Percentiles rank a stretch among this genome's conserved stretches.
phyloP scores from a whole-genome alignment of 2,888 invertebrate species.

The Holacanthella duospinosa region DNA sequence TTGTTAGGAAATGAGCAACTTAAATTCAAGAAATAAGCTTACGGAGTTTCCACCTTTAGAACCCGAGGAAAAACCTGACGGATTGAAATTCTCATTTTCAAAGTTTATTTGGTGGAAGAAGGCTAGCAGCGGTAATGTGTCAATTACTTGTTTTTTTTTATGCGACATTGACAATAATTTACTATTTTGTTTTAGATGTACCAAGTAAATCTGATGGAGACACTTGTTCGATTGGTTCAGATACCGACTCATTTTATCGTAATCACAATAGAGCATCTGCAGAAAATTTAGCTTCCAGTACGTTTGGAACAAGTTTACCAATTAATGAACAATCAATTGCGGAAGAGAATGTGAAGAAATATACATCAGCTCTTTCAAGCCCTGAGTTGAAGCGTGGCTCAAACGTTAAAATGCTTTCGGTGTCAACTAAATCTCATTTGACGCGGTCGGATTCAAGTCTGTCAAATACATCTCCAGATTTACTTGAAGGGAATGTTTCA shows the following conservation, averaged over 20 bases:
- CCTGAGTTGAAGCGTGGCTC: neutral
- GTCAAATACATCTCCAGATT: conserved; percentile 30
- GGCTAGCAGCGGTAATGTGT: too few relatives aligned
- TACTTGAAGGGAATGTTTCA: conserved; percentile 22
- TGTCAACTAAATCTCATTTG: conserved; percentile 9
- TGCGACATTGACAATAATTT: too few relatives aligned
- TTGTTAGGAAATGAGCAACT: neutral
- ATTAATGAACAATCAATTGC: neutral
- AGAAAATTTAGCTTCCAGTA: neutral
- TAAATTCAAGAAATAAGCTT: conserved; percentile 44
- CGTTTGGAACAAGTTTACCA: neutral
- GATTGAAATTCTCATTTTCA: conserved; percentile 60
- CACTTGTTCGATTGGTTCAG: neutral
- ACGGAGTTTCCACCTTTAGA: conserved; percentile 71
- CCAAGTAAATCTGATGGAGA: too few relatives aligned
- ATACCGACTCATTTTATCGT: neutral
- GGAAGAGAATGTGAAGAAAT: neutral
- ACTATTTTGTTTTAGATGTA: too few relatives aligned
- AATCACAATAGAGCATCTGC: neutral
- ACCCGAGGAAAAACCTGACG: conserved; percentile 61
- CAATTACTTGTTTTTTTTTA: too few relatives aligned
- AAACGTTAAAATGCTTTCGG: neutral
- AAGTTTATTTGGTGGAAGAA: conserved; percentile 51
- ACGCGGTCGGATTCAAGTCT: conserved; percentile 31
- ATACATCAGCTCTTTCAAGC: neutral